Base-by-base conservation (phyloP, 2,888 invertebrate genomes). In the Periphyllus acericola region DNA sequence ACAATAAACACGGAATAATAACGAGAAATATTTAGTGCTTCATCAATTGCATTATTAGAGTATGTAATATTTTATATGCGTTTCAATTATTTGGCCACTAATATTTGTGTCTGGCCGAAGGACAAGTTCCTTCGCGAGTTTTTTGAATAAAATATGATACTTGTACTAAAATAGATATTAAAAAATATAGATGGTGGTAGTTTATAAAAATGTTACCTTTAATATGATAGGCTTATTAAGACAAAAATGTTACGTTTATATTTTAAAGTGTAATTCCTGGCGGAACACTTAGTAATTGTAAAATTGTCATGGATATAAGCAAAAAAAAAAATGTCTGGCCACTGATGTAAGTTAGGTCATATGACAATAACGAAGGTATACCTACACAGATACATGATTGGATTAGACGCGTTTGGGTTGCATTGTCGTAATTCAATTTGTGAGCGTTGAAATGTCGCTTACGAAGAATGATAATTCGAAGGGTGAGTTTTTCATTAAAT, bases 381-480 rank as follows among this genome's bases (percentile, higher is more conserved):
- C 29, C 4, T 71, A 71, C 29, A 29, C 29, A 71, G 29, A n/a
- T 17, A 14, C 17, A 71, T 71, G 71, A 71, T 71, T 55, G 52
- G 72, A 83, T 83, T 83, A 74, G 34, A 34, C 17, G n/a, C 25
- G 34, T 36, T 72, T 34, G 72, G 52, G 55, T 55, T 32, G 25
- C 3, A 46, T 46, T 52, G 32, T 46, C 19, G 11, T 74, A 83
- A 83, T 83, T 74, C 55, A 83, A 83, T 83, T 83, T 74, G 72
- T 19, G 6, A 74, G 19, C 55, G 74, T 83, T 36, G 52, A 55
- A 34, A 83, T 21, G 34, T 83, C n/a, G 34, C 19, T 34, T 72
- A 52, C 32, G 32, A 32, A 78, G 17, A 76, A 72, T 14, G 52
- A 25, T 55, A 55, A 32, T 29, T 25, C 3, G n/a, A 11, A 17